Percentiles rank a stretch among this genome's conserved stretches.
phyloP scores from a whole-genome alignment of 64 coral and sea anemone species.

The Montipora cactus region DNA sequence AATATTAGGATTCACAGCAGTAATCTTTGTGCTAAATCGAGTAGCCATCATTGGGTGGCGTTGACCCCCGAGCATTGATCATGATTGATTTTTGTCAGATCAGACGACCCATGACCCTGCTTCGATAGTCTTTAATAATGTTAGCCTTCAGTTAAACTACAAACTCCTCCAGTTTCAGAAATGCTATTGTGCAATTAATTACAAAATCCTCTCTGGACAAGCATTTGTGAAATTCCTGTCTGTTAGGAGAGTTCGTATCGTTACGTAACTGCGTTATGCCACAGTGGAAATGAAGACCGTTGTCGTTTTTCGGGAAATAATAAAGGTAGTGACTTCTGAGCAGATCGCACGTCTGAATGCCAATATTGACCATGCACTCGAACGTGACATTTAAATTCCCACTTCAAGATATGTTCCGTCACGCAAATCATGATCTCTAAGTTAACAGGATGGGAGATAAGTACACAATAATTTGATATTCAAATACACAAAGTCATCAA shows the following conservation, averaged over 20 bases:
- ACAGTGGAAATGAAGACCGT: background rate
- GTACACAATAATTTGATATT: background rate
- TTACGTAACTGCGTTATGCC: background rate
- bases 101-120: background rate
- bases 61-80: background rate
- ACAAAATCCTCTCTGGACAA: background rate
- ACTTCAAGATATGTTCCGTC: background rate
- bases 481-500: background rate
- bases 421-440: slow-evolving; percentile 7
- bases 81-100: background rate
- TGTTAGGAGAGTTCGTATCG: background rate
- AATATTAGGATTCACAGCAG: background rate
- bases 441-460: slow-evolving; percentile 16
- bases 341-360: too few species aligned
- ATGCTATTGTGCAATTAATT: background rate
- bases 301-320: background rate
- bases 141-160: background rate
- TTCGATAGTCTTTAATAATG: background rate
- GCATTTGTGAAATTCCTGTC: background rate
- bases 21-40: too few species aligned
- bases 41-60: too few species aligned
- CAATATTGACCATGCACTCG: background rate
- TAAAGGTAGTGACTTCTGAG: too few species aligned
- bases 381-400: background rate
- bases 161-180: background rate